These are phyloP conservation scores for Pithys albifrons DNA, from an alignment of 2,113 vertebrate species.

Conservation along the genomic window DNA sequence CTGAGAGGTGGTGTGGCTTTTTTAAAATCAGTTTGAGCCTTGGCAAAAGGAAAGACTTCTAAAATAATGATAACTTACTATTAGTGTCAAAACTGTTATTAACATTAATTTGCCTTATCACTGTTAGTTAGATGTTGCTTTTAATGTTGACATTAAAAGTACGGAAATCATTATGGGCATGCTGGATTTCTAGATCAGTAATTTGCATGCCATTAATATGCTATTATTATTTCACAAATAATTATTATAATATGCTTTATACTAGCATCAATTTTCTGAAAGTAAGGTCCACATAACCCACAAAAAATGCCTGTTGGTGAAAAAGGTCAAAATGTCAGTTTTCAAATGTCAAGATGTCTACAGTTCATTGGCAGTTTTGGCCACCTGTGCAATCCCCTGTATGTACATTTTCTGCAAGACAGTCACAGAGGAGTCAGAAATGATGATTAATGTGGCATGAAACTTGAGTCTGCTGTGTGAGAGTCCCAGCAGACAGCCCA, in stretches of 20 bases:
- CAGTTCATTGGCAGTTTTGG: background rate
- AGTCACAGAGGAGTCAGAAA: background rate
- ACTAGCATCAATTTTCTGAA: slow-evolving; percentile 66
- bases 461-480: background rate
- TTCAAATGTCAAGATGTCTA: background rate
- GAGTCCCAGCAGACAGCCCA: background rate
- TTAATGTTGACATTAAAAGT: slow-evolving; percentile 79
- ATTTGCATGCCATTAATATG: slow-evolving; percentile 78
- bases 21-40: slow-evolving; percentile 60
- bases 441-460: background rate
- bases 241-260: slow-evolving; percentile 63
- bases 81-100: slow-evolving; percentile 79
- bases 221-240: slow-evolving; percentile 76
- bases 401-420: background rate
- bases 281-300: background rate
- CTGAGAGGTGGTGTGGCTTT: slow-evolving; percentile 11
- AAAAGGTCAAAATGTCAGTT: background rate
- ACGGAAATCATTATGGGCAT: slow-evolving; percentile 68
- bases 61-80: slow-evolving; percentile 73
- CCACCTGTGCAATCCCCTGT: background rate
- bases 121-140: slow-evolving; percentile 74
- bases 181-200: slow-evolving; percentile 70
- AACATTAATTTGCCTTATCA: slow-evolving; percentile 76
- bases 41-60: slow-evolving; percentile 63
- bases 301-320: background rate